Evolutionary conservation across 2,797 vertebrate species (phyloP), one percentile per base, ranked within the genome.

Genomic region (Enteromius treurensis): DNA sequence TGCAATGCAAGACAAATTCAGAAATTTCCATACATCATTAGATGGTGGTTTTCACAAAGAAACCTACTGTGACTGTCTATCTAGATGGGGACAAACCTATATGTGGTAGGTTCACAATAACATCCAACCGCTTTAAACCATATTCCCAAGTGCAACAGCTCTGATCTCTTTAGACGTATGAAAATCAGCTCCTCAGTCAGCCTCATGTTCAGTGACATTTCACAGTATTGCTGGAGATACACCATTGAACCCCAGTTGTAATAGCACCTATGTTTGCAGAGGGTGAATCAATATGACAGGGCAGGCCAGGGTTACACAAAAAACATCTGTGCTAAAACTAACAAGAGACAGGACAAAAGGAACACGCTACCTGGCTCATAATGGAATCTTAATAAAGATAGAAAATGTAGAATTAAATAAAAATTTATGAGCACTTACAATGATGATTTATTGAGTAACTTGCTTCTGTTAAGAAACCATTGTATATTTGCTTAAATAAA

Each of bases 201-300:
- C 88, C 87, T 86, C 88, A 87, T 92, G 90, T 90, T 92, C 90
- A 92, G 78, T 92, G 91, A 93, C 91, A 94, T 93, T 94, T 95
- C 81, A 78, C 67, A 47, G 79, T 86, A 84, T 85, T 80, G 83
- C 84, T 77, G 83, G 88, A 91, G 86, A 91, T 90, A 60, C 83
- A 88, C 67, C 55, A 79, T 11, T 84, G 75, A 88, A 83, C 82
- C 80, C 62, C 68, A 73, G 60, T 80, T 84, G 74, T 78, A 80
- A 79, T 69, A 34, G n/a, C 64, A 84, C 73, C 84, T 84, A 68
- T 5, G 73, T 79, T 45, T 55, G 78, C 40, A 58, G 40, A 85
- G 62, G 70, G 49, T 62, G 81, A 83, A 67, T 76, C 78, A 78
- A 80, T 83, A 83, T 78, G 80, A 86, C 81, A 60, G 81, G 85